phyloP scores from a whole-genome alignment of 2,113 vertebrate genomes.

The Columba livia region DNA sequence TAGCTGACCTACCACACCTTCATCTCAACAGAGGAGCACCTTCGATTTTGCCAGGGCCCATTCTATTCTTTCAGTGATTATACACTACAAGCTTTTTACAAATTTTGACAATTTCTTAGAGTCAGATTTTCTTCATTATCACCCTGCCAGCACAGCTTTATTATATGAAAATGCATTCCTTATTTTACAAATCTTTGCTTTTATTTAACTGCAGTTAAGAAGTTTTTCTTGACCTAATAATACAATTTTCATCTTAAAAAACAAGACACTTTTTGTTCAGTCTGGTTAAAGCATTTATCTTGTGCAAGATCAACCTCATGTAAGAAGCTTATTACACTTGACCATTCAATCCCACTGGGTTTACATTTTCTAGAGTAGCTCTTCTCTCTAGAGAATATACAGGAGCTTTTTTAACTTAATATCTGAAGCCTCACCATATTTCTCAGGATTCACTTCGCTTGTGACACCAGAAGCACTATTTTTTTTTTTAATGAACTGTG shows the following conservation, averaged over 20 bases:
- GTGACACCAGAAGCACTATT: not conserved
- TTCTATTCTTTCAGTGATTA: not conserved
- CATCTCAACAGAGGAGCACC: not conserved
- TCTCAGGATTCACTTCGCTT: not conserved
- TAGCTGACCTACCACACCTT: not conserved
- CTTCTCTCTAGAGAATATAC: not conserved
- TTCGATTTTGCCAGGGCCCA: not conserved
- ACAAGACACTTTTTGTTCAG: not conserved
- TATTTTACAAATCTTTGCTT: not conserved
- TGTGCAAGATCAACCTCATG: not conserved
- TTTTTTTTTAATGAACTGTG: not conserved
- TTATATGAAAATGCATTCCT: not conserved
- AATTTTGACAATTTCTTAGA: not conserved
- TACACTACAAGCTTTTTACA: not conserved
- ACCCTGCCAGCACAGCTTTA: not conserved
- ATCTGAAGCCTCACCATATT: not conserved
- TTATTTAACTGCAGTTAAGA: not conserved
- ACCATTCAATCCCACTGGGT: not conserved
- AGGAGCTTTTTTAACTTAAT: not conserved
- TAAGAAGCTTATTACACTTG: not conserved
- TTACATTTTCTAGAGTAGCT: not conserved
- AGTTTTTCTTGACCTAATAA: not conserved
- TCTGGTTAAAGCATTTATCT: not conserved
- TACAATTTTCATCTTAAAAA: not conserved
- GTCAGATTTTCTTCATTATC: not conserved